A percentile compares a stretch with the other conserved stretches of the same genome.
These are phyloP conservation scores for Buphagus erythrorhynchus DNA, from an alignment of 2,797 vertebrate genomes.

Conservation along the genomic window DNA sequence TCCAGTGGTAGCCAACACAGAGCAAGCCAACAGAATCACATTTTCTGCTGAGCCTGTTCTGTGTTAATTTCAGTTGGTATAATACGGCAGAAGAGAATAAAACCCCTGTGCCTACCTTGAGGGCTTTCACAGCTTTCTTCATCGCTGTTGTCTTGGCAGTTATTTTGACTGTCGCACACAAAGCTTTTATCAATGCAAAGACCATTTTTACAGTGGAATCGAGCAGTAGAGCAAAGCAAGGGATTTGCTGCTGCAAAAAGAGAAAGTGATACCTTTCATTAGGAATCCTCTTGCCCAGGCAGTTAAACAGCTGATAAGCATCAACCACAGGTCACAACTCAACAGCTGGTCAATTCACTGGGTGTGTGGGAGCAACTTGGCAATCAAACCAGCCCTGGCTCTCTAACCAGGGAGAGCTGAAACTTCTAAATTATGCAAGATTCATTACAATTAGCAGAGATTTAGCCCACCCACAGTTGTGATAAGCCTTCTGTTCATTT, in stretches of 20 bases:
- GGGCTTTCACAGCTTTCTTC: slow-evolving; percentile 92
- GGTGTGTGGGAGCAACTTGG: not conserved
- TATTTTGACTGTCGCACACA: slow-evolving; percentile 93
- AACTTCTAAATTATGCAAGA: not conserved
- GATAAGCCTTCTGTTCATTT: slow-evolving; percentile 5
- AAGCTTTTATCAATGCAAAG: slow-evolving; percentile 97
- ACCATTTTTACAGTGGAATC: slow-evolving; percentile 95
- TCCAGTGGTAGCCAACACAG: not conserved
- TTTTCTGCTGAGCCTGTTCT: not conserved
- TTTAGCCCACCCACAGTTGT: not conserved
- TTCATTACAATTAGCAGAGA: slow-evolving; percentile 3
- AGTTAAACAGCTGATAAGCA: not conserved
- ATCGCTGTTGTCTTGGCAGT: slow-evolving; percentile 96
- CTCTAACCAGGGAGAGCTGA: not conserved
- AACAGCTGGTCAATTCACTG: not conserved
- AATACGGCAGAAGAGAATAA: not conserved
- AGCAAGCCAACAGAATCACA: not conserved
- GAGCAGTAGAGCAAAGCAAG: slow-evolving; percentile 90
- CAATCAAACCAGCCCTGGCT: not conserved
- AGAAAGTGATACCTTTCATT: slow-evolving; percentile 26
- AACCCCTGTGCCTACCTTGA: slow-evolving; percentile 81
- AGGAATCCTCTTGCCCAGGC: not conserved
- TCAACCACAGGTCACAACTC: not conserved
- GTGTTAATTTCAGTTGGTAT: not conserved
- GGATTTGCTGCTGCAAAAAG: slow-evolving; percentile 88